Evolutionary conservation across 2,113 vertebrate species (phyloP), one percentile per base, ranked within the genome.

Genomic region (Rhynchomys soricoides): DNA sequence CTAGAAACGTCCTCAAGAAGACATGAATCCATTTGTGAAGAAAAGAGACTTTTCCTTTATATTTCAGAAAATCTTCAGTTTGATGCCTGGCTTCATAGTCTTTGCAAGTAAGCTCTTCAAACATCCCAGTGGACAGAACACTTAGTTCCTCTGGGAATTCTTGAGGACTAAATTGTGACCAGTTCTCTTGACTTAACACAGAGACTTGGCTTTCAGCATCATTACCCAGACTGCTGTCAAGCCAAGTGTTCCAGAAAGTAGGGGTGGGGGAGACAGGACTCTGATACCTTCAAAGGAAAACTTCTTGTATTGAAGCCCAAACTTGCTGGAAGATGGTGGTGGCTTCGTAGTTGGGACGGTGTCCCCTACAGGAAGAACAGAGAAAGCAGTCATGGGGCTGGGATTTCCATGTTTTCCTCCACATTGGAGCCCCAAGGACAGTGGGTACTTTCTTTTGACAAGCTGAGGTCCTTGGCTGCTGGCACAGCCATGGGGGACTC

Each of bases 251-350:
- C 88, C 71, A 78, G 34, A 26, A 55, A 21, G 2, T 22, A 62
- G 43, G 43, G 1, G 40, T 62, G 15, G n/a, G 57, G 16, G 81
- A 85, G 81, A 64, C 3, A 4, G 26, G 57, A 31, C 57, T n/a
- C 10, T 0, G 97, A 97, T 98, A 99, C 99, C 99, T 93, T 98
- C 98, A 90, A 99, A 99, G 90, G 98, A 98, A 92, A 99, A 99
- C 96, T 98, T 99, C 98, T 97, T 98, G 96, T 98, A 97, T 73
- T 86, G 98, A 21, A 92, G 98, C 0, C 90, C 89, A 16, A 94
- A 64, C 71, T 96, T 97, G 19, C 98, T 79, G 4, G 98, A 97
- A 37, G 98, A 95, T 3, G 98, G 95, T 66, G 96, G 93, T 0
- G 95, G 96, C 95, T 98, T 98, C 98, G 97, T 95, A 87, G 31